Evolutionary conservation across 2,888 invertebrate species (phyloP).

Genomic region (Ophion costatus): DNA sequence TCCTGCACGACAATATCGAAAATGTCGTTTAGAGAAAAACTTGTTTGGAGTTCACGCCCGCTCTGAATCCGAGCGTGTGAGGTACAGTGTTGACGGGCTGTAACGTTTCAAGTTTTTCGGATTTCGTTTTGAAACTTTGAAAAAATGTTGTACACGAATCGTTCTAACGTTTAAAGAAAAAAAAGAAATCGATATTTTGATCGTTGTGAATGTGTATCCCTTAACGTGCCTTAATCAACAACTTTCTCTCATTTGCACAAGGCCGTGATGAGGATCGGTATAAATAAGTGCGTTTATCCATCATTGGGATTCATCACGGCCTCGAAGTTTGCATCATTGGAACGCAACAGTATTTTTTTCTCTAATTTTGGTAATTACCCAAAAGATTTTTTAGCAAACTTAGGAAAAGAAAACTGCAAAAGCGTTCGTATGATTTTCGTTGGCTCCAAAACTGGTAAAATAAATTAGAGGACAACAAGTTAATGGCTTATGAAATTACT

Average conservation of each 20-base stretch:
- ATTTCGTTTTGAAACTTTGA: no score
- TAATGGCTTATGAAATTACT: no score
- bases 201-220: no score
- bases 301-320: not conserved
- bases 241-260: not conserved
- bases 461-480: not conserved
- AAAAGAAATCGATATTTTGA: no score
- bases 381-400: not conserved
- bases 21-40: no score
- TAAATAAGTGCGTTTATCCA: not conserved
- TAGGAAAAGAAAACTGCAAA: not conserved
- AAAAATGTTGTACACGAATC: no score
- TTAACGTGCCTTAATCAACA: not conserved
- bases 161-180: no score
- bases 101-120: no score
- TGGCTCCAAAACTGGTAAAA: not conserved
- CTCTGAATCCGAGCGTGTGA: no score
- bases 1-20: no score
- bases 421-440: not conserved
- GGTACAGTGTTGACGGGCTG: no score
- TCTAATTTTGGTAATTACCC: not conserved
- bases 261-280: not conserved
- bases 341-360: not conserved
- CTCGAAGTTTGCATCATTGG: not conserved
- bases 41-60: no score